Conservation (phyloP, 1,140 invertebrate species). For the Pogonomyrmex californicus region DNA sequence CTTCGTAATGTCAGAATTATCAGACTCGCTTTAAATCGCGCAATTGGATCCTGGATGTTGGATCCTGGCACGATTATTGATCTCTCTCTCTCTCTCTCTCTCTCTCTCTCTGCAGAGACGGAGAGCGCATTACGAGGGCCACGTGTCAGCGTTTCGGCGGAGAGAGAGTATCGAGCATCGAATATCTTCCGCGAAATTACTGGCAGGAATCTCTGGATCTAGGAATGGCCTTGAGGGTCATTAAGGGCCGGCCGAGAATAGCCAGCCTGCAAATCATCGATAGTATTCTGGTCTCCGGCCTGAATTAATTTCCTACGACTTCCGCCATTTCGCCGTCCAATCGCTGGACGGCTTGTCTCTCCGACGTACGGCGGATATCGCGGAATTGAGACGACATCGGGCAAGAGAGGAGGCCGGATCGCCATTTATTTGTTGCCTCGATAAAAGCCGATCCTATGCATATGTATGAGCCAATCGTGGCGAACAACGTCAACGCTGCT, state of each 20-base stretch:
- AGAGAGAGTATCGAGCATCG: background rate
- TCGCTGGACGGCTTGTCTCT: slow-evolving; percentile 27
- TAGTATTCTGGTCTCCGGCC: slow-evolving; percentile 3
- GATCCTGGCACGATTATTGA: background rate
- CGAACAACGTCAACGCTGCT: slow-evolving; percentile 45
- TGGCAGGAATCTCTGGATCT: slow-evolving; percentile 14
- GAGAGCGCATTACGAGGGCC: background rate
- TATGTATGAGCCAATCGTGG: slow-evolving; percentile 57
- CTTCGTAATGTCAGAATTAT: background rate
- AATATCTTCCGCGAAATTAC: slow-evolving; percentile 50
- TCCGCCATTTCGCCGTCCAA: slow-evolving; percentile 45
- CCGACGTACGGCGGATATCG: slow-evolving; percentile 46
- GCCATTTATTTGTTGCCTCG: slow-evolving; percentile 48
- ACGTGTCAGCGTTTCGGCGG: slow-evolving; percentile 13
- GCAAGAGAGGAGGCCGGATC: background rate
- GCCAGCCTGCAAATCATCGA: slow-evolving; percentile 54
- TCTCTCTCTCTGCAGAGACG: too few species aligned
- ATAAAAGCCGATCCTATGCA: slow-evolving; percentile 47
- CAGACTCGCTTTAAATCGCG: background rate
- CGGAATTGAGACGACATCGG: slow-evolving; percentile 53
- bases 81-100: background rate
- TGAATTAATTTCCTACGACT: slow-evolving; percentile 56
- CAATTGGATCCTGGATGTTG: background rate
- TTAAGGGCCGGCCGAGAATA: slow-evolving; percentile 49
- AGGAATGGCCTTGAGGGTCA: slow-evolving; percentile 25